phyloP scores from a whole-genome alignment of 2,797 vertebrate genomes.

The Spatula clypeata region DNA sequence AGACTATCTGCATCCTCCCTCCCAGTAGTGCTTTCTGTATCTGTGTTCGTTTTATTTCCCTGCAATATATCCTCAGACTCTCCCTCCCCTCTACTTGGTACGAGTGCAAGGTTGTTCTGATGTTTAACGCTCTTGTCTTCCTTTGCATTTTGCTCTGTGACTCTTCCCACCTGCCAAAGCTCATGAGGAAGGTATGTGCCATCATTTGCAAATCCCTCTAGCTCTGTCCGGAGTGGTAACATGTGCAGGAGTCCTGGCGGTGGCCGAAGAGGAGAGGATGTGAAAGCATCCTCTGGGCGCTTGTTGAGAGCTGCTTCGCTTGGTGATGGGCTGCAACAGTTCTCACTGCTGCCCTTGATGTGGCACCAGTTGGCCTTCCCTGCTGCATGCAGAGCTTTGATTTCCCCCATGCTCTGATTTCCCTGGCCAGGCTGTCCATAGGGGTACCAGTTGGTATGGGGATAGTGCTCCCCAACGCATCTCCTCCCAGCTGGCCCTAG shows the following conservation, averaged over 20 bases:
- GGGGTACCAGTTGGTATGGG: background rate
- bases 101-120: background rate
- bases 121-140: conserved; percentile 18
- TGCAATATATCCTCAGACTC: background rate
- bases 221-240: background rate
- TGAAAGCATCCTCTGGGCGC: background rate
- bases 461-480: background rate
- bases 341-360: background rate
- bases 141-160: conserved; percentile 69
- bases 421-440: background rate
- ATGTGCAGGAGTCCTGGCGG: conserved; percentile 34
- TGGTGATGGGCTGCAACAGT: background rate
- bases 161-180: conserved; percentile 76
- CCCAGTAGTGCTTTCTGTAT: background rate
- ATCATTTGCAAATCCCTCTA: conserved; percentile 34
- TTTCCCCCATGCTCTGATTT: background rate
- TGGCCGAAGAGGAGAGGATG: conserved; percentile 49
- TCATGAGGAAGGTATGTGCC: conserved; percentile 80
- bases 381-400: background rate
- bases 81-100: background rate
- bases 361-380: background rate
- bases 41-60: background rate
- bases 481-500: background rate
- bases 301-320: background rate
- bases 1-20: background rate